phyloP scores from a whole-genome alignment of 2,797 vertebrate species.

The Notolepis coatsorum region DNA sequence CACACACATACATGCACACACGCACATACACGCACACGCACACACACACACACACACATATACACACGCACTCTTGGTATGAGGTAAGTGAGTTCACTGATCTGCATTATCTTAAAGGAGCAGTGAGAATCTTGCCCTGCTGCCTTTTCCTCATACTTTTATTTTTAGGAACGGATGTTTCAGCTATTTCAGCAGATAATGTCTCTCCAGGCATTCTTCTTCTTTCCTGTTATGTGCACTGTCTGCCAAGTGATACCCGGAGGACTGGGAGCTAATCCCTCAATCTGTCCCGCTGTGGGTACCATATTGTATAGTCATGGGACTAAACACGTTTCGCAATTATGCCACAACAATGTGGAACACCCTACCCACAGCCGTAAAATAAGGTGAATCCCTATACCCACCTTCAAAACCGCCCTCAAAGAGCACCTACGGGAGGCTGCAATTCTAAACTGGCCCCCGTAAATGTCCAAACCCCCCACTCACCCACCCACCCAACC shows the following conservation, averaged over 20 bases:
- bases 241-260: constrained; percentile 24
- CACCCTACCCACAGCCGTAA: no score
- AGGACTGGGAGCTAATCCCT: constrained; percentile 13
- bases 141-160: constrained; percentile 11
- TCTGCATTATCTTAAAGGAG: constrained; percentile 45
- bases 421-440: no score
- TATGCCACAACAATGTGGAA: no score
- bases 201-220: constrained; percentile 41
- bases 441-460: no score
- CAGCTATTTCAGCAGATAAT: constrained; percentile 41
- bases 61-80: constrained; percentile 1
- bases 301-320: no score
- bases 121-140: constrained; percentile 7
- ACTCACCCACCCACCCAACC: no score
- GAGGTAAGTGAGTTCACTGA: constrained; percentile 70
- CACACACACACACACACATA: constrained; percentile 4
- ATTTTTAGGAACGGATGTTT: constrained; percentile 29
- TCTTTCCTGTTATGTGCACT: constrained; percentile 23
- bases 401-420: no score
- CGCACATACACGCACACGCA: constrained; percentile 1
- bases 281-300: constrained; percentile 1
- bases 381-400: no score
- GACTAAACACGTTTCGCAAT: no score
- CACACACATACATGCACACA: neutral
- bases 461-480: no score